Evolutionary conservation across 1,140 invertebrate species (phyloP).

Genomic region (Xylocopa sonorina): DNA sequence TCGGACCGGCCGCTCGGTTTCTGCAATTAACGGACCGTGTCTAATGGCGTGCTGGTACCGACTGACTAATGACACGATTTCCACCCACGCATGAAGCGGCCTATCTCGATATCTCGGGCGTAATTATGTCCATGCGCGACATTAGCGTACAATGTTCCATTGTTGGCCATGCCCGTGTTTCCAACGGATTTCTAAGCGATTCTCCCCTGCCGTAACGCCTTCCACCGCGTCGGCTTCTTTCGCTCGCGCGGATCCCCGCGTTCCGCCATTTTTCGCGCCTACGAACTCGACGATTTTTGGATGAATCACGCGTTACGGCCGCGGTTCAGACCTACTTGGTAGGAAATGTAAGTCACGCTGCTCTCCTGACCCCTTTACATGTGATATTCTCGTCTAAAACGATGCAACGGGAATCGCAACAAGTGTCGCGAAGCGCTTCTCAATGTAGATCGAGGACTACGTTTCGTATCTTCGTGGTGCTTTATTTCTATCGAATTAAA

Average conservation of each 20-base stretch:
- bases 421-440: too few species aligned
- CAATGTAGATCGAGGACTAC: too few species aligned
- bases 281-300: too few species aligned
- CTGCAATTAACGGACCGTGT: conserved; percentile 59
- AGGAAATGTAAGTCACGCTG: too few species aligned
- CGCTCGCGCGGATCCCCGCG: background rate
- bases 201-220: conserved; percentile 51
- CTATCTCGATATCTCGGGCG: conserved; percentile 59
- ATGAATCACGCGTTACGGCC: too few species aligned
- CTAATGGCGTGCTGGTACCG: conserved; percentile 54
- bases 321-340: too few species aligned
- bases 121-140: conserved; percentile 64
- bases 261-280: too few species aligned
- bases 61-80: conserved; percentile 65
- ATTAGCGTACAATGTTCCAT: conserved; percentile 70
- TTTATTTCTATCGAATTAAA: too few species aligned
- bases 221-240: conserved; percentile 26
- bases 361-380: too few species aligned
- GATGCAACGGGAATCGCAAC: too few species aligned
- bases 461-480: too few species aligned
- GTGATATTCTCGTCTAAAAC: too few species aligned
- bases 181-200: conserved; percentile 51
- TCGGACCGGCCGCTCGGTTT: conserved; percentile 12
- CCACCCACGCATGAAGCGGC: conserved; percentile 61
- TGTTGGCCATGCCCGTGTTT: conserved; percentile 46